phyloP scores from a whole-genome alignment of 2,797 vertebrate species.

The Micropoecilia bifurca region DNA sequence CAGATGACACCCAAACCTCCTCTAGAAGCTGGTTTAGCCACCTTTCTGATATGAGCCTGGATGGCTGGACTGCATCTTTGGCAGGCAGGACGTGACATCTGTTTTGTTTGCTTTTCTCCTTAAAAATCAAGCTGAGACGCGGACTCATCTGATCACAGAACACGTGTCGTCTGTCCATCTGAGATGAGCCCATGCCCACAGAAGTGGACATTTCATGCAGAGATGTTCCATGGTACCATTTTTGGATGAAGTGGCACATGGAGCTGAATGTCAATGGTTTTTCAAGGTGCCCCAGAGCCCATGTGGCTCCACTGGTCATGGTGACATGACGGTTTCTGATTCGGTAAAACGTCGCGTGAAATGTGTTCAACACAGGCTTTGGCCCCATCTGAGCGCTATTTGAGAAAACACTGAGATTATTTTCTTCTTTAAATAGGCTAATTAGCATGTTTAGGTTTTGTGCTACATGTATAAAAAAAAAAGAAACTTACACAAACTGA shows the following conservation, averaged over 20 bases:
- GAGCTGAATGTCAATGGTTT: neutral
- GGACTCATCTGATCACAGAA: slow-evolving; percentile 7
- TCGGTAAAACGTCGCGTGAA: too few species aligned
- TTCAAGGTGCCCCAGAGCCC: neutral
- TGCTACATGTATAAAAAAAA: too few species aligned
- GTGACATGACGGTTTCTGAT: neutral
- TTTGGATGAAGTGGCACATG: neutral
- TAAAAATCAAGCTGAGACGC: neutral
- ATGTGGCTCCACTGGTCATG: neutral
- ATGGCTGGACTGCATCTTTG: neutral
- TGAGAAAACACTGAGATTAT: neutral
- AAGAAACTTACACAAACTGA: too few species aligned
- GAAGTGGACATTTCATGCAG: neutral
- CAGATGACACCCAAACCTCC: neutral
- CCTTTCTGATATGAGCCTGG: neutral
- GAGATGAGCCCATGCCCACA: neutral
- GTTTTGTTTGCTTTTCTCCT: neutral
- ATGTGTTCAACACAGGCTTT: neutral
- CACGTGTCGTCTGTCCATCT: slow-evolving; percentile 2
- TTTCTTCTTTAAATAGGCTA: neutral
- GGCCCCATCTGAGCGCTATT: neutral
- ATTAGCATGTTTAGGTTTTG: neutral
- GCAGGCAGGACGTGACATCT: neutral
- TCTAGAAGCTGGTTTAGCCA: neutral
- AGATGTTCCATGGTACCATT: slow-evolving; percentile 1